Evolutionary conservation across 2,888 invertebrate genomes (phyloP).

Genomic region (Apotomis capreana): DNA sequence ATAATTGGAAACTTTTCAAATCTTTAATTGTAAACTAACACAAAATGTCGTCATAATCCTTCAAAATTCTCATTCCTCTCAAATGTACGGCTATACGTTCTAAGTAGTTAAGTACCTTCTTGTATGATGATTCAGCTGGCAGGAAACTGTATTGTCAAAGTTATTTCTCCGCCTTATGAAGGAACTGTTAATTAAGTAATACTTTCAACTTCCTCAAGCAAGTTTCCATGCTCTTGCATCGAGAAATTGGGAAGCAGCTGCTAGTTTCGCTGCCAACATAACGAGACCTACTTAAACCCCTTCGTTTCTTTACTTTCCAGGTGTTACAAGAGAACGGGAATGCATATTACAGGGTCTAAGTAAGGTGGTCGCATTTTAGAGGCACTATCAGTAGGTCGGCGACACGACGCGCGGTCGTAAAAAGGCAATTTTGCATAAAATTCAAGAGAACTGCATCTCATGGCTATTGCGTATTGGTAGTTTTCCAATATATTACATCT

Average conservation of each 20-base stretch:
- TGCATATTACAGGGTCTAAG: slow-evolving; percentile 27
- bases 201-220: slow-evolving; percentile 37
- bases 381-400: slow-evolving; percentile 30
- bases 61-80: not conserved
- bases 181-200: slow-evolving; percentile 45
- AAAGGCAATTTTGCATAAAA: slow-evolving; percentile 62
- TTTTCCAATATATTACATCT: slow-evolving; percentile 53
- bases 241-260: slow-evolving; percentile 43
- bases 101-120: not conserved
- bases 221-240: slow-evolving; percentile 40
- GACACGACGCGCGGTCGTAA: slow-evolving; percentile 55
- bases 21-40: too few relatives aligned
- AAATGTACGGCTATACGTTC: not conserved
- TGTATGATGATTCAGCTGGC: slow-evolving; percentile 14
- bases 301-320: slow-evolving; percentile 4
- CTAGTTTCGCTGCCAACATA: slow-evolving; percentile 25
- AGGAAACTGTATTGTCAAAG: slow-evolving; percentile 31
- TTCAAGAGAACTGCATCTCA: slow-evolving; percentile 55
- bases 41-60: not conserved
- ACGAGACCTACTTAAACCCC: slow-evolving; percentile 28
- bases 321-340: slow-evolving; percentile 16
- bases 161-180: slow-evolving; percentile 35
- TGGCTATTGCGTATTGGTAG: slow-evolving; percentile 53
- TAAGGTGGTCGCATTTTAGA: slow-evolving; percentile 30
- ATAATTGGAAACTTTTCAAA: too few relatives aligned